Base-by-base conservation (phyloP, 2,113 vertebrate species). In the Acrocephalus kingi region DNA sequence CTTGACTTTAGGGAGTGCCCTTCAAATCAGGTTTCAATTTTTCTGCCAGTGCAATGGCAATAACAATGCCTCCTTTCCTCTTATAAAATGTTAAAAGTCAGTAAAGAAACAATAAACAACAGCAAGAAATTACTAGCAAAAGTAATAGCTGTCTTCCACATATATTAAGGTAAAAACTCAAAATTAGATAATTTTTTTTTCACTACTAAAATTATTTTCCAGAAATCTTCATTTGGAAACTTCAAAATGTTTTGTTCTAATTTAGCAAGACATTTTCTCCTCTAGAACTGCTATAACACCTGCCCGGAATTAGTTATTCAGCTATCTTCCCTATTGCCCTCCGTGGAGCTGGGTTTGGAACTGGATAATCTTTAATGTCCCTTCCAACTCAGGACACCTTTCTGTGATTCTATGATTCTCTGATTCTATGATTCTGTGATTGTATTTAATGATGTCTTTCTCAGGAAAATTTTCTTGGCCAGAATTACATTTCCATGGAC, bases 1-100 rank as follows among this genome's bases (percentile, higher is more conserved):
- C 75, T 88, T 84, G 61, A 92, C 75, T 93, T 90, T 51, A 59
- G 85, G 52, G 86, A 81, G 64, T 59, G 64, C 27, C 52, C 55
- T 77, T 92, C 56, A 95, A 89, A 92, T 55, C n/a, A 82, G 25
- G 49, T 82, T 88, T 92, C 87, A 88, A 31, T 88, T 94, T 94
- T 64, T 74, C 48, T 83, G 23, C 39, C 56, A 37, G 11, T 56
- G 48, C 10, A 75, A 48, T 48, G 45, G 22, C 66, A 87, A 67
- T 68, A 94, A 61, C 22, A 80, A 48, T 58, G 43, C 24, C 24
- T 87, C 12, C 13, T 16, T 93, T 84, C 27, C n/a, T 41, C 45
- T 84, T 74, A 35, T 28, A 87, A 89, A 90, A 41, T 15, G 10
- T 48, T 90, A 66, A 69, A 83, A 87, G 24, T 55, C 35, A 84